Base-by-base conservation (phyloP, 2,888 invertebrate species). In the Dimorphilus gyrociliatus region DNA sequence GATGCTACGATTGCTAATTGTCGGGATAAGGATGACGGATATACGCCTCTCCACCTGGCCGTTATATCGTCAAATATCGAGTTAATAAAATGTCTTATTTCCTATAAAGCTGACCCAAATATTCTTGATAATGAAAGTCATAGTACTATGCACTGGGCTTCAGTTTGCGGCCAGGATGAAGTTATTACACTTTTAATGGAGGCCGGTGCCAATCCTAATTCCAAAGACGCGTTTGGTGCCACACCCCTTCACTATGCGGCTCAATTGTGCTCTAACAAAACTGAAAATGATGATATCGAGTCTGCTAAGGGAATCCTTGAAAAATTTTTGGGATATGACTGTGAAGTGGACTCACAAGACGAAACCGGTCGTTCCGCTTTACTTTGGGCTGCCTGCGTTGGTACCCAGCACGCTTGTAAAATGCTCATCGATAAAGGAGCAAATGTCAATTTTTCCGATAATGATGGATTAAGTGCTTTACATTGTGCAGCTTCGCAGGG, bases 401-500 rank as follows among this genome's bases (percentile, higher is more conserved):
- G 73, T 72, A n/a, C n/a, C n/a, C n/a, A n/a, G n/a, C n/a, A n/a
- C n/a, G n/a, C n/a, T n/a, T n/a, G n/a, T n/a, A n/a, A n/a, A n/a
- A n/a, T n/a, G n/a, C n/a, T n/a, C n/a, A n/a, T n/a, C n/a, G n/a
- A n/a, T n/a, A 24, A 18, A 3, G 12, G n/a, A 7, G 25, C 14
- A 7, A 25, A 25, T 25, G 8, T 26, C 3, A 3, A 26, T 14
- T 10, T 21, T 21, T 21, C 8, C 21, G n/a, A 8, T 21, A 10
- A 10, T 21, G 21, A n/a, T 21, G n/a, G 21, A 8, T 10, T 21
- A n/a, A 10, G n/a, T n/a, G 90, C 90, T 0, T 64, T 97, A 16
- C 94, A 97, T 55, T 94, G 94, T 61, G 90, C 92, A 0, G 88
- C 94, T 0, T 90, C 88, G 2, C 72, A 92, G 32, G 94, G 94